phyloP scores from a whole-genome alignment of 2,888 invertebrate species.

The Odontocolon sp. region DNA sequence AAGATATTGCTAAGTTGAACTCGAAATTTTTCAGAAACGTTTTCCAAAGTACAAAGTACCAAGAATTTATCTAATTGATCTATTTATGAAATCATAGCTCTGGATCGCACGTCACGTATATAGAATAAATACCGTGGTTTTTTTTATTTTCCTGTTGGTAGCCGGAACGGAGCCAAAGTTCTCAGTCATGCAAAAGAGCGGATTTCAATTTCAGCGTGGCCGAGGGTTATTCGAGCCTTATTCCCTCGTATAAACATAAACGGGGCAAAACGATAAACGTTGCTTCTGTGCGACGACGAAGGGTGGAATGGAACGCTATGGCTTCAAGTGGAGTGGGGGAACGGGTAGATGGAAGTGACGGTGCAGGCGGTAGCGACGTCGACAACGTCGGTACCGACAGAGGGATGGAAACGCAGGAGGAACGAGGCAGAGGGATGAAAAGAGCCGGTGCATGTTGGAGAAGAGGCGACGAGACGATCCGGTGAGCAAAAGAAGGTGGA shows the following conservation, averaged over 20 bases:
- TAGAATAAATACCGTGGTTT: no score
- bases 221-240: slow-evolving; percentile 63
- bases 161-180: neutral
- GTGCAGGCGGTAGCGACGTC: no score
- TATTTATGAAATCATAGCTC: no score
- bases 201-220: slow-evolving; percentile 70
- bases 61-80: no score
- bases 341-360: no score
- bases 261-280: slow-evolving; percentile 63
- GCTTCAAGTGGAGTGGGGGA: neutral
- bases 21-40: neutral
- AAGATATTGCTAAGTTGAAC: neutral
- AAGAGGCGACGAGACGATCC: slow-evolving; percentile 9
- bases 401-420: neutral
- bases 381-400: neutral
- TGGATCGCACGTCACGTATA: no score
- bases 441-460: neutral
- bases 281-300: slow-evolving; percentile 41
- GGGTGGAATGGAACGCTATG: neutral
- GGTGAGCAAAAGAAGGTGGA: slow-evolving; percentile 8
- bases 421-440: slow-evolving; percentile 15
- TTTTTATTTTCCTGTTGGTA: neutral
- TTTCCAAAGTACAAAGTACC: no score
- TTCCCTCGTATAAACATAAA: slow-evolving; percentile 67
- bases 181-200: slow-evolving; percentile 36